Percentiles rank a stretch among this genome's conserved stretches.
These are phyloP conservation scores for Nyctereutes procyonoides DNA, from an alignment of 2,113 vertebrate species.

Conservation along the genomic window DNA sequence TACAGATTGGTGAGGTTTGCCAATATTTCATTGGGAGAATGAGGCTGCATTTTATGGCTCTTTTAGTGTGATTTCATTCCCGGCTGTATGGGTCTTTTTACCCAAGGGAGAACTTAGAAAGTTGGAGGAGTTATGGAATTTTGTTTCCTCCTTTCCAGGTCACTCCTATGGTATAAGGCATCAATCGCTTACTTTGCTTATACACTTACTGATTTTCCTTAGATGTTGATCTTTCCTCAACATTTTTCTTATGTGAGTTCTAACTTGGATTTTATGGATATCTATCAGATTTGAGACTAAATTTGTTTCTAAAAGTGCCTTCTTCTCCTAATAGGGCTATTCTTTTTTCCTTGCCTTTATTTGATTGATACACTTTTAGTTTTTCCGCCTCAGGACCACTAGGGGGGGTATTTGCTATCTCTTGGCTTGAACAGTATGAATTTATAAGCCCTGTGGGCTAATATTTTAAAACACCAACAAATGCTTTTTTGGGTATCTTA, in stretches of 20 bases:
- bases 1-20: neutral
- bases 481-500: neutral
- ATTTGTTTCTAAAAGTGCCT: neutral
- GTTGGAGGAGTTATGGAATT: neutral
- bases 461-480: constrained; percentile 24
- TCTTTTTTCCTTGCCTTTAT: neutral
- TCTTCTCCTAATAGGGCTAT: neutral
- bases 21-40: neutral
- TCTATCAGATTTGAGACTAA: neutral
- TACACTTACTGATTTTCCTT: neutral
- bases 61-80: neutral
- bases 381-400: constrained; percentile 12
- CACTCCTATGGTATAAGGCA: neutral
- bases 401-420: constrained; percentile 37
- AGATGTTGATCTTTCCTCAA: neutral
- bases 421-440: neutral
- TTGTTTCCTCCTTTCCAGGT: neutral
- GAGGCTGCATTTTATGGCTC: neutral
- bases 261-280: neutral
- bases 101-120: neutral
- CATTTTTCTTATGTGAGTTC: neutral
- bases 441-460: neutral
- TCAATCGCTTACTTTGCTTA: neutral
- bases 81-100: neutral
- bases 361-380: neutral